phyloP scores from a whole-genome alignment of 2,797 vertebrate genomes.

The Oophaga sylvatica region DNA sequence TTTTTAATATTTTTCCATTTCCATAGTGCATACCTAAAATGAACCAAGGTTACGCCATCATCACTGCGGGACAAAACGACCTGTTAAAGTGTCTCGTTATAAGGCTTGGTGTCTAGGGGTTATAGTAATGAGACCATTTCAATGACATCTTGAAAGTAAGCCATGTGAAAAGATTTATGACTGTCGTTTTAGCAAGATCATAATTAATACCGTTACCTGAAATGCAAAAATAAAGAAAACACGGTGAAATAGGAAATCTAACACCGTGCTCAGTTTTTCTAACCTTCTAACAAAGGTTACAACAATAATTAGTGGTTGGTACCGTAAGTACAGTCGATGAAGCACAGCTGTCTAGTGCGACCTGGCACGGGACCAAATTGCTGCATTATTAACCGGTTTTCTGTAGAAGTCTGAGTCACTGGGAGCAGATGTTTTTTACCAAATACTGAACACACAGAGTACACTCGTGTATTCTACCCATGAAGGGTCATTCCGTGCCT shows the following conservation, averaged over 20 bases:
- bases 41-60: constrained; percentile 41
- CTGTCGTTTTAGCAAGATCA: constrained; percentile 44
- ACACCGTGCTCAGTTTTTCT: constrained; percentile 46
- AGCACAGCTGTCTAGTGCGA: constrained; percentile 44
- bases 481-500: neutral
- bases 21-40: neutral
- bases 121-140: constrained; percentile 51
- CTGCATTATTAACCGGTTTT: constrained; percentile 38
- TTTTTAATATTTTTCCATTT: constrained; percentile 45
- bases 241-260: constrained; percentile 50
- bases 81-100: constrained; percentile 46
- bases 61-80: constrained; percentile 41
- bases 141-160: constrained; percentile 51
- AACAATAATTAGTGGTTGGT: constrained; percentile 56
- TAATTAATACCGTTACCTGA: constrained; percentile 55
- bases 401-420: constrained; percentile 22
- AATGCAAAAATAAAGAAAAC: constrained; percentile 53
- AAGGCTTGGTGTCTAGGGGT: constrained; percentile 47
- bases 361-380: constrained; percentile 45
- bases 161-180: constrained; percentile 51
- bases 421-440: constrained; percentile 41
- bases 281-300: constrained; percentile 58
- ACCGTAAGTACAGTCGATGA: constrained; percentile 46
- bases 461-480: neutral
- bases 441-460: constrained; percentile 29